Evolutionary conservation across 2,113 vertebrate genomes (phyloP).

Genomic region (Labeo catla): DNA sequence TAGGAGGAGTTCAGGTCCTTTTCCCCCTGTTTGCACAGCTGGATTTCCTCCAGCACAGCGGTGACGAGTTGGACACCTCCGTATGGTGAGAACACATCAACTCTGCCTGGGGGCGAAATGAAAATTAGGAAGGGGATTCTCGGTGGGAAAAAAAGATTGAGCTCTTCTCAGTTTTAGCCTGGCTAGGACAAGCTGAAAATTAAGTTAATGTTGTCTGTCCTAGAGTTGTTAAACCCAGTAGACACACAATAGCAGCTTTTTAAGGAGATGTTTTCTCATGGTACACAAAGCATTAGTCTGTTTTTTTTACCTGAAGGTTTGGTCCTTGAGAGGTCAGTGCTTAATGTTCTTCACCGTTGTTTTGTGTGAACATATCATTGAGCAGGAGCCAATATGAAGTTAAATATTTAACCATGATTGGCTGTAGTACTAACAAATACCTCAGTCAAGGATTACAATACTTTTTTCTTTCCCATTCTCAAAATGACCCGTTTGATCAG

Average conservation of each 20-base stretch:
- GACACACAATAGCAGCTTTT: background rate
- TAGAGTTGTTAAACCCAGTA: constrained; percentile 2
- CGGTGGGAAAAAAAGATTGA: background rate
- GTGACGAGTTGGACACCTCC: constrained; percentile 88
- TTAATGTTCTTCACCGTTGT: background rate
- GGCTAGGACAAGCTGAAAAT: background rate
- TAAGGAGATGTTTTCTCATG: background rate
- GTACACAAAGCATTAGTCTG: constrained; percentile 15
- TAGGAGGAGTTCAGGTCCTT: constrained; percentile 96
- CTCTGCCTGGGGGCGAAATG: background rate
- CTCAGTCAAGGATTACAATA: background rate
- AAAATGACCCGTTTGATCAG: background rate
- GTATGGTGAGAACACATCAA: constrained; percentile 82
- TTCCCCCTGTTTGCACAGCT: constrained; percentile 97
- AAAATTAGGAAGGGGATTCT: constrained; percentile 26
- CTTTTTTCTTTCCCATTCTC: background rate
- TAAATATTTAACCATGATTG: background rate
- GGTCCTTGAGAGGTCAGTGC: background rate
- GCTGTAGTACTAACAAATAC: background rate
- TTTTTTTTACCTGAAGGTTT: constrained; percentile 1
- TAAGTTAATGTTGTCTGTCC: background rate
- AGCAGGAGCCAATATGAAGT: constrained; percentile 1
- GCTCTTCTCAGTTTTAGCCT: constrained; percentile 1
- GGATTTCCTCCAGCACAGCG: constrained; percentile 88
- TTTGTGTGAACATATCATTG: background rate